phyloP scores from a whole-genome alignment of 2,113 vertebrate genomes.

The Hirundichthys speculiger region DNA sequence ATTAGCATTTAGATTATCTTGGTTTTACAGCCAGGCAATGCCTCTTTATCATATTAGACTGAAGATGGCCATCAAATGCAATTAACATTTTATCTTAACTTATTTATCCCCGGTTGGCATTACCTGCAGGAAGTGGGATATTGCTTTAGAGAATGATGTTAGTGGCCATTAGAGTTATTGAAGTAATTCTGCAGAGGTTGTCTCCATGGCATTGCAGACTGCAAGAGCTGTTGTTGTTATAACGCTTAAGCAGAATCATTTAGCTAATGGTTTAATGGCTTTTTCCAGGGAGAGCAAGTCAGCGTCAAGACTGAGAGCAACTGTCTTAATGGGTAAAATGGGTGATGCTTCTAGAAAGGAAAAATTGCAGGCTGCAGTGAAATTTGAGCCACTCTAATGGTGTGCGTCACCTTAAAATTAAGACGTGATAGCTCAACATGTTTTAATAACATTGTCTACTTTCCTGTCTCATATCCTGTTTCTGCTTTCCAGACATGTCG shows the following conservation, averaged over 20 bases:
- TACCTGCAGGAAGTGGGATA: constrained; percentile 80
- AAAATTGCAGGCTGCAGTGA: constrained; percentile 39
- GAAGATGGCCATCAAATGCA: constrained; percentile 83
- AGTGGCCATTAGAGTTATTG: constrained; percentile 82
- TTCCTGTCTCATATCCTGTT: constrained; percentile 8
- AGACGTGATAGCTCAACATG: too few relatives aligned
- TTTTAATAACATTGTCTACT: not conserved
- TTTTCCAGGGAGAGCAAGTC: constrained; percentile 58
- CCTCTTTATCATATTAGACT: constrained; percentile 80
- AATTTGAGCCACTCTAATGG: constrained; percentile 41
- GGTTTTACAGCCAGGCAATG: constrained; percentile 80
- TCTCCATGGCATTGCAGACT: constrained; percentile 66
- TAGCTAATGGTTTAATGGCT: constrained; percentile 70
- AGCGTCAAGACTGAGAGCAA: constrained; percentile 45
- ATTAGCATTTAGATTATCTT: constrained; percentile 85
- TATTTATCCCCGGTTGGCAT: constrained; percentile 81
- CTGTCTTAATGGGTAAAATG: constrained; percentile 59
- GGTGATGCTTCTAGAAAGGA: constrained; percentile 34
- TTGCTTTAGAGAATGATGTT: constrained; percentile 81
- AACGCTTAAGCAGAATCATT: constrained; percentile 71
- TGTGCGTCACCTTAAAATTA: constrained; percentile 18
- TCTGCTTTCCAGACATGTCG: constrained; percentile 27
- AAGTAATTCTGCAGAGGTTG: constrained; percentile 78
- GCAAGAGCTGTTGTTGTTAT: constrained; percentile 59
- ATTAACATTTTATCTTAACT: constrained; percentile 84